A percentile compares a stretch with the other conserved stretches of the same genome.
Conservation (phyloP, 2,797 vertebrate species). For the Eremophila alpestris region DNA sequence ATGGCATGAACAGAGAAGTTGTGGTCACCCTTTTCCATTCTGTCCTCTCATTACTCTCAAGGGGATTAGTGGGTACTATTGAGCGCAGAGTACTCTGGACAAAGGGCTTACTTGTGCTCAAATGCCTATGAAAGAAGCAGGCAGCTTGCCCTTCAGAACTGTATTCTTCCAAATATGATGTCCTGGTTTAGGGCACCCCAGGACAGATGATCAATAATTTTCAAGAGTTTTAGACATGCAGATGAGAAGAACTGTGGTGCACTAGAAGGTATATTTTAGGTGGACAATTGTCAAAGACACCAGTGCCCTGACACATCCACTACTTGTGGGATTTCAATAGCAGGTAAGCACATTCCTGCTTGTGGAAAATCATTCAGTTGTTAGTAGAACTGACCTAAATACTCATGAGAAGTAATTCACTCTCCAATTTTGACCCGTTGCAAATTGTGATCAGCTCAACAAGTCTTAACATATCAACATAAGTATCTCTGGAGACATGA, state of each 20-base stretch:
- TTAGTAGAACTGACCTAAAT: background rate
- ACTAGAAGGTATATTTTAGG: background rate
- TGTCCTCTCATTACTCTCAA: background rate
- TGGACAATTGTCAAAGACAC: background rate
- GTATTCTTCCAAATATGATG: background rate
- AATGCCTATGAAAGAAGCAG: background rate
- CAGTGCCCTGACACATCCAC: background rate
- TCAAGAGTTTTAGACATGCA: background rate
- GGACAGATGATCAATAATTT: background rate
- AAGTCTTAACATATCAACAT: background rate
- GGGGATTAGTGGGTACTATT: background rate
- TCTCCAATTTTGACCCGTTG: background rate
- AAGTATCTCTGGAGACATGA: background rate
- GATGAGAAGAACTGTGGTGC: background rate
- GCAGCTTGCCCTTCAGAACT: background rate
- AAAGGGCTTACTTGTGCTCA: background rate
- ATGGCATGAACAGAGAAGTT: background rate
- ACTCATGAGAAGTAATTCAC: background rate
- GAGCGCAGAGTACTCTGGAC: background rate
- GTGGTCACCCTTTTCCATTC: background rate
- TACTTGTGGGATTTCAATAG: background rate
- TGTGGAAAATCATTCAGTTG: background rate
- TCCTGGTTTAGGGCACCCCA: background rate
- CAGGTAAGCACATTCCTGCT: background rate
- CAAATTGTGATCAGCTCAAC: background rate